These are phyloP conservation scores for Orchestes rusci DNA, from an alignment of 2,888 invertebrate species.

Conservation along the genomic window DNA sequence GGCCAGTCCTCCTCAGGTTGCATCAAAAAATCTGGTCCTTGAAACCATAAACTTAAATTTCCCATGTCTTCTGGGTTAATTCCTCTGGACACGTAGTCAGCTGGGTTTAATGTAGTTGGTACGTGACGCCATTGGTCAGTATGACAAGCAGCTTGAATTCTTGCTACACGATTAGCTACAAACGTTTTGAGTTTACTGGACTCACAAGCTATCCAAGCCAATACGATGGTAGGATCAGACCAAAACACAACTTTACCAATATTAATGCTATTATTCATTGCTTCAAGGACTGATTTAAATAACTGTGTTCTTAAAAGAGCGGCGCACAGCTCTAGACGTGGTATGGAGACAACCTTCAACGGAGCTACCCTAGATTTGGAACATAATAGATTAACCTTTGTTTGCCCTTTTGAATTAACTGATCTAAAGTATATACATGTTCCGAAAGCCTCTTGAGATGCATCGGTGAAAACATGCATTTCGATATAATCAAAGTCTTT, in stretches of 20 bases:
- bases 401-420: neutral
- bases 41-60: neutral
- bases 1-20: too few relatives aligned
- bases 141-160: neutral
- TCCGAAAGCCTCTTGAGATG: neutral
- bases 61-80: too few relatives aligned
- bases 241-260: neutral
- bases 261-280: too few relatives aligned
- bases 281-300: too few relatives aligned
- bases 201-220: neutral
- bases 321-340: too few relatives aligned
- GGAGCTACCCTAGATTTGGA: neutral
- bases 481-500: neutral
- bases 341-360: too few relatives aligned
- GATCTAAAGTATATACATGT: slow-evolving; percentile 1
- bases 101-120: neutral
- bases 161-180: neutral
- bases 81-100: too few relatives aligned
- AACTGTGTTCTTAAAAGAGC: too few relatives aligned
- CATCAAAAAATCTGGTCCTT: too few relatives aligned
- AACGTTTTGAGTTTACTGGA: neutral
- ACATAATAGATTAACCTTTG: neutral
- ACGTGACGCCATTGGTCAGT: slow-evolving; percentile 1
- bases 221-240: slow-evolving; percentile 2
- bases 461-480: neutral